phyloP scores from a whole-genome alignment of 1,140 invertebrate species.

The Caerostris darwini region DNA sequence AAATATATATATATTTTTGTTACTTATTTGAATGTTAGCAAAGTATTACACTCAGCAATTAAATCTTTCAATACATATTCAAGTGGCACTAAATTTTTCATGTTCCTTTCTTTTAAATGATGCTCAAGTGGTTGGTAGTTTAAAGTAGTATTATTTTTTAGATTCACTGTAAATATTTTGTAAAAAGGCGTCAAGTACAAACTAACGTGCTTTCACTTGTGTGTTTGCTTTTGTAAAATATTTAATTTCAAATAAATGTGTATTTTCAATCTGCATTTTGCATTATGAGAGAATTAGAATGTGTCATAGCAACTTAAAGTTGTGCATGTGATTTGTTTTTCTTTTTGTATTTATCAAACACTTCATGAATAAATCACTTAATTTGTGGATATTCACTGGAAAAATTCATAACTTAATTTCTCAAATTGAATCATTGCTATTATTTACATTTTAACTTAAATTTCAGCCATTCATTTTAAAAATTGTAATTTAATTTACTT shows the following conservation, averaged over 20 bases:
- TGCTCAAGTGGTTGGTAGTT: constrained; percentile 68
- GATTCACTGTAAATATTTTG: constrained; percentile 63
- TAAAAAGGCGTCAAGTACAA: constrained; percentile 69
- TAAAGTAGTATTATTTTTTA: constrained; percentile 48
- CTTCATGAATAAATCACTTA: too few species aligned
- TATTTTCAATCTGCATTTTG: constrained; percentile 24
- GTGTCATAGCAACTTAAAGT: constrained; percentile 34
- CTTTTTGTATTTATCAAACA: too few species aligned
- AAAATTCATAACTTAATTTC: too few species aligned
- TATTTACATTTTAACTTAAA: too few species aligned
- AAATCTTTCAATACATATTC: too few species aligned
- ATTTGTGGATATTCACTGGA: too few species aligned
- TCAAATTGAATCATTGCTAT: too few species aligned
- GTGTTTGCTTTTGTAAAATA: constrained; percentile 32
- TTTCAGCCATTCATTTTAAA: too few species aligned
- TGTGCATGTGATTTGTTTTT: not conserved
- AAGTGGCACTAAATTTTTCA: not conserved
- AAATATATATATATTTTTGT: not conserved
- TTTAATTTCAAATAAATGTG: constrained; percentile 38
- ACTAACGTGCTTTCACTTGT: constrained; percentile 77
- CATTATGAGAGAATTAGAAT: constrained; percentile 53
- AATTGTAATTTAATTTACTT: too few species aligned
- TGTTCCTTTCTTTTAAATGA: constrained; percentile 43
- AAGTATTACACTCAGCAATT: not conserved
- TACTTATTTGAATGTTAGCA: not conserved